These are phyloP conservation scores for Pampus argenteus DNA, from an alignment of 2,797 vertebrate species.

Conservation along the genomic window DNA sequence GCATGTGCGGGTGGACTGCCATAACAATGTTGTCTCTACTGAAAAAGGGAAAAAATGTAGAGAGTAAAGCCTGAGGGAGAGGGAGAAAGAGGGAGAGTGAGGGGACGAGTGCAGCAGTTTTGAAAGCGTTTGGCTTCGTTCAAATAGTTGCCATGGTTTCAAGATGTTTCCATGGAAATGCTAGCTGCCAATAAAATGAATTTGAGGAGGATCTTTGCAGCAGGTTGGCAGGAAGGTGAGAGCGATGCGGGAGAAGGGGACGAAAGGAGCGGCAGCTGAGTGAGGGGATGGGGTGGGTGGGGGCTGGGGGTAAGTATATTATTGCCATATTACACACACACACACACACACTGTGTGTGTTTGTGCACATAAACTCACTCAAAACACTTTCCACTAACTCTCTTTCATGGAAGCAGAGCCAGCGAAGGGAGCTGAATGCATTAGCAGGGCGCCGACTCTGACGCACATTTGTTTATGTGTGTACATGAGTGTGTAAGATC, in stretches of 20 bases:
- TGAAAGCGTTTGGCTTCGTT: slow-evolving; percentile 83
- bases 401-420: slow-evolving; percentile 55
- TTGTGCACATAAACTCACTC: slow-evolving; percentile 16
- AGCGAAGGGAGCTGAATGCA: slow-evolving; percentile 48
- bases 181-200: slow-evolving; percentile 87
- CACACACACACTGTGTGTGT: too few species aligned
- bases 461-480: slow-evolving; percentile 66
- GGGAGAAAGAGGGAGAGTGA: slow-evolving; percentile 52
- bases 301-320: too few species aligned
- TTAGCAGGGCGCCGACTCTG: slow-evolving; percentile 54
- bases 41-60: slow-evolving; percentile 31
- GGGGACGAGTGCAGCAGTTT: slow-evolving; percentile 78
- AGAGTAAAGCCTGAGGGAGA: slow-evolving; percentile 47
- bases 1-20: slow-evolving; percentile 34
- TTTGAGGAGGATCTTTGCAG: slow-evolving; percentile 81
- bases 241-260: slow-evolving; percentile 54
- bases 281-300: not conserved
- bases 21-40: slow-evolving; percentile 26
- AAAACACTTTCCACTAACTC: slow-evolving; percentile 56
- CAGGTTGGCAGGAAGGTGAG: slow-evolving; percentile 80
- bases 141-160: slow-evolving; percentile 88
- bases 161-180: slow-evolving; percentile 88
- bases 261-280: slow-evolving; percentile 4
- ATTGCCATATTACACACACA: too few species aligned
- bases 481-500: slow-evolving; percentile 55